Evolutionary conservation across 2,113 vertebrate species (phyloP).

Genomic region (Stomatorhinus ivindoensis): DNA sequence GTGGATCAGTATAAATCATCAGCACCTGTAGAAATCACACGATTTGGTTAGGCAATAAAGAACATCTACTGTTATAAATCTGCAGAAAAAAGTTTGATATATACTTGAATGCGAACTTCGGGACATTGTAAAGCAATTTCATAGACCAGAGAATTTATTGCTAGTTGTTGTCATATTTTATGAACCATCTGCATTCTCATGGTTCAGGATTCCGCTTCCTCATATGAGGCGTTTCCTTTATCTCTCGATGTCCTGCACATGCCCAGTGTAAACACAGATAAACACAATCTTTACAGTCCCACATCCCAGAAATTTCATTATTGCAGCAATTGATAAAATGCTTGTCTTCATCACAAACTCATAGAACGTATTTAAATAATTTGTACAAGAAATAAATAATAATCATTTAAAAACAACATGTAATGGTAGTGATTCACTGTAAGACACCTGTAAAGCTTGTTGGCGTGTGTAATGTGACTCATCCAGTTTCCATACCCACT

Average conservation of each 20-base stretch:
- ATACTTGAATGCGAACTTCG: neutral
- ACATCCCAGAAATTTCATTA: neutral
- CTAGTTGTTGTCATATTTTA: neutral
- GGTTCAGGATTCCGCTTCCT: neutral
- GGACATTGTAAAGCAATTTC: neutral
- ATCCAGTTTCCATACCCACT: neutral
- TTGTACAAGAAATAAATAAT: neutral
- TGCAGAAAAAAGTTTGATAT: neutral
- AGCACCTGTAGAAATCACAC: neutral
- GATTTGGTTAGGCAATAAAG: neutral
- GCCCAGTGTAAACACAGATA: neutral
- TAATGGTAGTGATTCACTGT: neutral
- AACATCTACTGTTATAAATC: neutral
- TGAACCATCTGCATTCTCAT: neutral
- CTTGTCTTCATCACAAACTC: neutral
- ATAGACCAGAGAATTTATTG: neutral
- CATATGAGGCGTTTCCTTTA: neutral
- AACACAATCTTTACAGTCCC: neutral
- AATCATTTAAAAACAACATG: neutral
- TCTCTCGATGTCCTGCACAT: neutral
- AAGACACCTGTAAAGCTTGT: neutral
- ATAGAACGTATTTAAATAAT: neutral
- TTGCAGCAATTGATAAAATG: neutral
- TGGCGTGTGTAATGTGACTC: neutral
- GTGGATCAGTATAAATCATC: neutral